phyloP scores from a whole-genome alignment of 2,113 vertebrate genomes.

The Chloropsis hardwickii region DNA sequence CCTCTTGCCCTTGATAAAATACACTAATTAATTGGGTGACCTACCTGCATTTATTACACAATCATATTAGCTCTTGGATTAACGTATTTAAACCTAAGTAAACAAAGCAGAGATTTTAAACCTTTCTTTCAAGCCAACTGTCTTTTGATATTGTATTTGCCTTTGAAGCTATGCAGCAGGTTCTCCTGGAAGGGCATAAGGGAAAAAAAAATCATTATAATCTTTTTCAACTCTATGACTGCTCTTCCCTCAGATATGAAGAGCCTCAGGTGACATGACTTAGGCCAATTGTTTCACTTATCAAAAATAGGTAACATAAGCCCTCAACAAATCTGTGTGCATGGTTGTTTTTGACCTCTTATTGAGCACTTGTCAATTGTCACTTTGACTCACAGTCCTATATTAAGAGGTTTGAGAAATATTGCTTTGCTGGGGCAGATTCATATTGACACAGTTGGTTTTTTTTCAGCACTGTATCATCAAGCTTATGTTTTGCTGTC shows the following conservation, averaged over 20 bases:
- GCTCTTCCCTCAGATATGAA: conserved; percentile 14
- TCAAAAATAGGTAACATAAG: conserved; percentile 62
- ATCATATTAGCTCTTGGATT: background rate
- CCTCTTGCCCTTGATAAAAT: background rate
- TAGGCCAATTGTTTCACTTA: conserved; percentile 64
- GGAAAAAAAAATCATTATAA: conserved; percentile 30
- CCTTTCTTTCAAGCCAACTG: background rate
- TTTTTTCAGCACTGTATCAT: background rate
- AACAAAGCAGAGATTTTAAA: background rate
- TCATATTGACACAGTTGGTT: background rate
- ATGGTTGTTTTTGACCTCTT: conserved; percentile 59
- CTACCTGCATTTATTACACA: background rate
- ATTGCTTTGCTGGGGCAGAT: conserved; percentile 29
- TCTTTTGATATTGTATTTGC: conserved; percentile 7
- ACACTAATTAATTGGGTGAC: background rate
- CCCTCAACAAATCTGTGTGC: conserved; percentile 49
- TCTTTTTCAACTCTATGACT: conserved; percentile 28
- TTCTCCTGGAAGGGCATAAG: conserved; percentile 27
- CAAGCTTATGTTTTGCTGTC: background rate
- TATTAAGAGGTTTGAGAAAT: conserved; percentile 53
- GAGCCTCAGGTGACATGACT: conserved; percentile 49
- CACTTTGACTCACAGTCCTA: conserved; percentile 49
- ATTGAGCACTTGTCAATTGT: conserved; percentile 54
- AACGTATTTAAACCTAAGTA: background rate
- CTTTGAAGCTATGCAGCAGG: conserved; percentile 45